Percentiles rank a stretch among this genome's conserved stretches.
Conservation (phyloP, 2,113 vertebrate species). For the Macrotis lagotis region DNA sequence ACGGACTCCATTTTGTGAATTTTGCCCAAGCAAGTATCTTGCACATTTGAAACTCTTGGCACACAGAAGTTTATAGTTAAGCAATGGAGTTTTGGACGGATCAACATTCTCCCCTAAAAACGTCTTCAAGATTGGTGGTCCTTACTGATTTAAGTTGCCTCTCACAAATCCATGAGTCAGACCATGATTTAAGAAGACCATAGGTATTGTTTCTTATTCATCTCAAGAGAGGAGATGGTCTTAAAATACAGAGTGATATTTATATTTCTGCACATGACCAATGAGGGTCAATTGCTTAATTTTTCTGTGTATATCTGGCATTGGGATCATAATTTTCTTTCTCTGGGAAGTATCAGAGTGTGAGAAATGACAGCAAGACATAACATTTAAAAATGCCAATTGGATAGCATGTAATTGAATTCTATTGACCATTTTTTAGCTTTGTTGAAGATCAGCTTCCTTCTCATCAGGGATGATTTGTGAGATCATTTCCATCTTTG, state of each 20-base stretch:
- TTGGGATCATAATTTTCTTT: neutral
- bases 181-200: neutral
- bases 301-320: neutral
- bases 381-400: neutral
- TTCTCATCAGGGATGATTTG: neutral
- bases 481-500: neutral
- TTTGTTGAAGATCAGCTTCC: neutral
- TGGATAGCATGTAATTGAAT: neutral
- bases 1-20: neutral
- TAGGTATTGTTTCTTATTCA: neutral
- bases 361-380: neutral
- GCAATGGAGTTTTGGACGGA: neutral
- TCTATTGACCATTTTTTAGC: neutral
- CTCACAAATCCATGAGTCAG: neutral
- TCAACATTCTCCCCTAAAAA: neutral
- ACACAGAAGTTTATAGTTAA: neutral
- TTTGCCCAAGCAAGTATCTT: neutral
- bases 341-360: neutral
- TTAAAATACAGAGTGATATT: neutral
- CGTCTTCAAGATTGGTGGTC: neutral
- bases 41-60: neutral
- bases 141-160: neutral
- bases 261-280: neutral
- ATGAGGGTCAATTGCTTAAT: neutral
- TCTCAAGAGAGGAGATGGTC: neutral